Base-by-base conservation (phyloP, 2,888 invertebrate species). In the Alsophila aescularia region DNA sequence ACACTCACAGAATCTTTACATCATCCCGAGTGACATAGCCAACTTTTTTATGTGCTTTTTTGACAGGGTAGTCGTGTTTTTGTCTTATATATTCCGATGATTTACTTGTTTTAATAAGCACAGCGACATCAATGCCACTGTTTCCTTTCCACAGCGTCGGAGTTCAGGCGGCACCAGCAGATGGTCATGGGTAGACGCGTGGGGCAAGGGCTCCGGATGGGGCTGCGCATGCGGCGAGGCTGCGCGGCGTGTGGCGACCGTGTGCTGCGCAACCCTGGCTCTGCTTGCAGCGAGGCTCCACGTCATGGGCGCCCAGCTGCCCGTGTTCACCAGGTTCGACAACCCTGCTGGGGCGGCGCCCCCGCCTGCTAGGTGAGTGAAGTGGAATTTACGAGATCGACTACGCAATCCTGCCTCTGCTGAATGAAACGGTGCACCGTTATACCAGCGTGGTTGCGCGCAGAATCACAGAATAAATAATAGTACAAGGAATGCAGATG, bases 261-360 rank as follows among this genome's bases (percentile, higher is more conserved):
- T 99, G 16, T 94, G 95, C 59, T 93, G 95, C 64, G 95, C 96
- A 41, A 97, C 98, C 0, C 85, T 96, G 39, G 94, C 95, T 40
- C 93, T 99, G 37, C 92, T 99, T 44, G 93, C 97, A 36, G 95
- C 96, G 2, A 93, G 99, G 60, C 93, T 99, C 53, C 96, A 97
- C 81, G 96, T 99, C 53, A 99, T 99, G 98, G 98, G 98, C 12
- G 97, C 98, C 0, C 98, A 98, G 88, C 92, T 99, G 72, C 99
- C 98, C 6, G 97, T 98, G 60, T 99, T 99, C 85, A 99, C 98
- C 50, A 94, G 95, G 93, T 99, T 98, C 84, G 99, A 99, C 93
- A 99, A 99, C 93, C 99, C 99, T 10, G 98, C 99, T 27, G 98
- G 98, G 7, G 97, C 96, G 21, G 95, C 98, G 0, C 87, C 93